Evolutionary conservation across 2,113 vertebrate species (phyloP), one percentile per base, ranked within the genome.

Genomic region (Hyperoodon ampullatus): DNA sequence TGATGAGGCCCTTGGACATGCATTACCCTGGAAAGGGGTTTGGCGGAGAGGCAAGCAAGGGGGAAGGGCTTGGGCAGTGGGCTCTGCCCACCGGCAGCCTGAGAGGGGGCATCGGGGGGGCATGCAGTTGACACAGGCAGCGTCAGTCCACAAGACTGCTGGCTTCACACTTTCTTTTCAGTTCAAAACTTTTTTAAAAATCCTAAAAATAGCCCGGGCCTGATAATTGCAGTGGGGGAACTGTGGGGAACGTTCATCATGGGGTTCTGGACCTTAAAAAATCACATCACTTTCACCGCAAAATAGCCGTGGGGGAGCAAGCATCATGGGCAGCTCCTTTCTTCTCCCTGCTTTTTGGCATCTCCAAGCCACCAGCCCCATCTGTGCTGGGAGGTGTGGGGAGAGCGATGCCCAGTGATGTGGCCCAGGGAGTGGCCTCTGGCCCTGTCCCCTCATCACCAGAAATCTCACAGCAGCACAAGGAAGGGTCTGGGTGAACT

Each of bases 171-270:
- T 93, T 93, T 72, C 74, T 90, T 82, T 42, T 65, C 74, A 93
- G 68, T 80, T 93, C 94, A 91, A 95, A 92, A 92, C 55, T 96
- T 86, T 55, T 74, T 77, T 88, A 9, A 24, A 8, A n/a, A 92
- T 61, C 44, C 91, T 96, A 93, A 97, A 97, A 95, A 95, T 89
- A 95, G 77, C 85, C 33, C 13, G 26, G 70, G 84, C 33, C 70
- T 93, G 60, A 70, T 72, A 71, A 85, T 8, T 58, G 19, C 28
- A 0, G 39, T 13, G 47, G n/a, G n/a, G n/a, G n/a, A 18, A 74
- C 26, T 47, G 39, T 4, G 26, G 55, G 58, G 28, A 44, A 39
- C 6, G 4, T 70, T 77, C 50, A 83, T 58, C 71, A 74, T 8
- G 0, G 28, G 84, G 70, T 75, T 92, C 74, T 68, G 42, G 30